Evolutionary conservation across 2,888 invertebrate species (phyloP), one percentile per base, ranked within the genome.

Genomic region (Dolichomitus sp.): DNA sequence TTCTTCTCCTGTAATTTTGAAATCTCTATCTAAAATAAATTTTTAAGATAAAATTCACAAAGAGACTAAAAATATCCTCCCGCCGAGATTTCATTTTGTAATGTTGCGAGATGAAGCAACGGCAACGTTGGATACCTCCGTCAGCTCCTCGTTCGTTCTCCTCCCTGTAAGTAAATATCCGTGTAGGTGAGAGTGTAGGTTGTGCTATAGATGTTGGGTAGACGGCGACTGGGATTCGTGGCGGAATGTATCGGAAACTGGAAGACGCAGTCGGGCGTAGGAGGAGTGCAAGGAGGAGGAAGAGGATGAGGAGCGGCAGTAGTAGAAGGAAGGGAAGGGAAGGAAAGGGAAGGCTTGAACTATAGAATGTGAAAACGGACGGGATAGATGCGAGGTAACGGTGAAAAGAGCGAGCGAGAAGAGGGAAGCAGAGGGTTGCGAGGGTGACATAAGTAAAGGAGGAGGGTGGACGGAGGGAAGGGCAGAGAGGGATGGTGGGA

Each of bases 241-340:
- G 84, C 81, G 89, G 86, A 88, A 89, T 89, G 88, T 87, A 89
- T 89, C 86, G 88, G 88, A 89, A 84, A 87, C 84, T 87, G 85
- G 83, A 87, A 88, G 89, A 88, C 84, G 81, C 81, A 83, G 85
- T 85, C 83, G 75, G 80, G 78, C 70, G 81, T 73, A 57, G 80
- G 66, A 77, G 85, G 57, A 52, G 75, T 42, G 65, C 61, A 12
- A 27, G 33, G 73, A 17, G 78, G 83, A 70, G 66, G 78, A 30
- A 69, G 57, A 45, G 69, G 80, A 69, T 50, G 45, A 30, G 54
- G 68, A 23, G 72, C 48, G 9, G 68, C 9, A 76, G 65, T 50
- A 37, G 61, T 2, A 50, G 23, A 76, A 70, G 70, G 50, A 52
- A 61, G 37, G 40, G 63, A 42, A 30, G 48, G 9, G 54, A 42